Evolutionary conservation across 2,888 invertebrate species (phyloP).

Genomic region (Volucella inflata): DNA sequence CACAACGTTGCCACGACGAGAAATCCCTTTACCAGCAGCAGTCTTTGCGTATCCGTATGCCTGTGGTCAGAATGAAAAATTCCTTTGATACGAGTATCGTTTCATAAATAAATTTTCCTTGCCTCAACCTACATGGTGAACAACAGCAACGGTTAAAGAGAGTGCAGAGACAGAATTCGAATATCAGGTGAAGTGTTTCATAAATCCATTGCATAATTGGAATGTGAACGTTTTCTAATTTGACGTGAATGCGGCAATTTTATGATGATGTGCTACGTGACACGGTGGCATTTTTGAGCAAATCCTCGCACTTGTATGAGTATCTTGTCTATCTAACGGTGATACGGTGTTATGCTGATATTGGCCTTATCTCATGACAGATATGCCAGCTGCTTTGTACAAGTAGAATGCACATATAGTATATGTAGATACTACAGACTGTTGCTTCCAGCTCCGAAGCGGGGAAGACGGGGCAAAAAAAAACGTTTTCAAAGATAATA

Average conservation of each 20-base stretch:
- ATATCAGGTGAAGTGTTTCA: conserved; percentile 11
- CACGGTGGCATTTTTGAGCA: conserved; percentile 42
- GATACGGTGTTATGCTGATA: neutral
- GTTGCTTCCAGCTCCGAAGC: conserved; percentile 27
- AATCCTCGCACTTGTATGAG: conserved; percentile 8
- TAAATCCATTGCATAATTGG: conserved; percentile 72
- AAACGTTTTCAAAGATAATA: conserved; percentile 11
- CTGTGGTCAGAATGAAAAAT: conserved; percentile 51
- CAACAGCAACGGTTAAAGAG: conserved; percentile 5
- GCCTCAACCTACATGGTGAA: neutral
- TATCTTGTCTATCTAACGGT: conserved; percentile 26
- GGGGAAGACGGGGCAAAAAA: neutral
- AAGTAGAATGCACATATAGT: no score
- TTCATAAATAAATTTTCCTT: conserved; percentile 49
- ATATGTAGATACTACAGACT: neutral
- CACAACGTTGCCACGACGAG: conserved; percentile 1
- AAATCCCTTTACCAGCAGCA: conserved; percentile 15
- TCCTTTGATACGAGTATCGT: conserved; percentile 28
- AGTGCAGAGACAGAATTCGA: no score
- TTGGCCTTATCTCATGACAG: conserved; percentile 23
- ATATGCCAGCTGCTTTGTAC: neutral
- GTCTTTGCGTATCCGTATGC: neutral
- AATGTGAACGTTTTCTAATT: conserved; percentile 69
- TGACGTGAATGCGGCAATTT: conserved; percentile 67
- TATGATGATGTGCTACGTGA: conserved; percentile 66